phyloP scores from a whole-genome alignment of 2,113 vertebrate species.

The Barnardius zonarius region DNA sequence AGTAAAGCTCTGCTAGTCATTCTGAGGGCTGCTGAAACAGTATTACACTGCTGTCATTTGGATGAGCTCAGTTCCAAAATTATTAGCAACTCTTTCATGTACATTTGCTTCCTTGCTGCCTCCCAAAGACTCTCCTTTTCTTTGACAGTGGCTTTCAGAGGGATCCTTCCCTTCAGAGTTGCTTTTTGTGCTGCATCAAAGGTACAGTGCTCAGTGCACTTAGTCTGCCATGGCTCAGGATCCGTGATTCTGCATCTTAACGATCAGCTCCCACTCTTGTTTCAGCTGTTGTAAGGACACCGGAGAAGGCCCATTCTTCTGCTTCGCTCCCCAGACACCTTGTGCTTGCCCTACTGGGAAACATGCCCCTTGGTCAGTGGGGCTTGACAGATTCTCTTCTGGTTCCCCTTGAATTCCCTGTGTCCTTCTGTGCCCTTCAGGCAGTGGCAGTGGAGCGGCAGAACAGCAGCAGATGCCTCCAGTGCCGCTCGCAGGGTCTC shows the following conservation, averaged over 20 bases:
- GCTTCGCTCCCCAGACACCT: background rate
- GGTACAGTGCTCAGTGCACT: background rate
- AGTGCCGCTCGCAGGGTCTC: background rate
- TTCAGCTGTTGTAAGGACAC: background rate
- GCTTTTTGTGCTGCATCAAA: background rate
- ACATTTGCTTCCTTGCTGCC: background rate
- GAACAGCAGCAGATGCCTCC: background rate
- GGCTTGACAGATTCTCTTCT: background rate
- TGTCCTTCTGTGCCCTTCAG: conserved; percentile 24
- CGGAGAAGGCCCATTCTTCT: background rate
- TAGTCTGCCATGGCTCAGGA: background rate
- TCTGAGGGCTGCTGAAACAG: background rate
- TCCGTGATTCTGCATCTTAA: background rate
- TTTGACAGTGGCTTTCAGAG: background rate
- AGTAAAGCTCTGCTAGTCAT: background rate
- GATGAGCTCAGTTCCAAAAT: background rate
- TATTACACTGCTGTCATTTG: background rate
- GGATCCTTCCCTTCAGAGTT: background rate
- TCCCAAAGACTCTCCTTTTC: background rate
- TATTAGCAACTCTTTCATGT: background rate
- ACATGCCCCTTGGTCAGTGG: accelerated
- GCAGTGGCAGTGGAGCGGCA: background rate
- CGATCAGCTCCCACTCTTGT: background rate
- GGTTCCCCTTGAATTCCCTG: background rate
- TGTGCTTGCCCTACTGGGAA: background rate